Evolutionary conservation across 2,888 invertebrate genomes (phyloP), one percentile per base, ranked within the genome.

Genomic region (Sinodicranocentrus sp.): DNA sequence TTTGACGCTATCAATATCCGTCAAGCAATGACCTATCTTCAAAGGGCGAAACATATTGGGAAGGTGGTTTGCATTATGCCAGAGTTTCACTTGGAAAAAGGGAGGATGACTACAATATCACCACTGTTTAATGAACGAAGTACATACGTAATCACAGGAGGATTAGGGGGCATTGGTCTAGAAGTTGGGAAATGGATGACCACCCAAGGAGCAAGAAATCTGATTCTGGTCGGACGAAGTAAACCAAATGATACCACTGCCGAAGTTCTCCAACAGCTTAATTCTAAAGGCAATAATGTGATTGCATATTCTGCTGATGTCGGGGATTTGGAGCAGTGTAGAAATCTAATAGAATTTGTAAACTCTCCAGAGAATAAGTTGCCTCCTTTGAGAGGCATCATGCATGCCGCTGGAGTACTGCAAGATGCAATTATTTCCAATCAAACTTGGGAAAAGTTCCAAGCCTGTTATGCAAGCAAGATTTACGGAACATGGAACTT

Each of bases 151-250:
- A 57, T 84, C 21, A 84, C 84, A 0, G 78, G 78, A 25, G 84
- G 77, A 1, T 19, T 78, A 19, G 78, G 79, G 0, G 87, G 87
- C 1, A 85, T 87, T 65, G 87, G 87, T 0, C 28, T 87, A 52
- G 87, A 87, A 48, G 83, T 87, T 44, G 44, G 65, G 1, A 84
- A 83, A 44, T 87, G 85, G 85, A 87, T 87, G 87, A 17, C 59
- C 0, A 21, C 19, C 0, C 43, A 75, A 23, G 87, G 87, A 0
- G 87, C 87, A 0, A 65, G 26, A 2, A 25, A 85, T 25, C 43
- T 87, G 10, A 48, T 87, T 17, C 77, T 87, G 1, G 63, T 77
- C 0, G 84, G 85, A 33, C 44, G 87, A 68, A 77, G 26, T 72
- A 65, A 43, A 3, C 28, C 19, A 19, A 52, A 25, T 39, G 23